Evolutionary conservation across 2,888 invertebrate genomes (phyloP), one percentile per base, ranked within the genome.

Genomic region (Drosophila incognita): DNA sequence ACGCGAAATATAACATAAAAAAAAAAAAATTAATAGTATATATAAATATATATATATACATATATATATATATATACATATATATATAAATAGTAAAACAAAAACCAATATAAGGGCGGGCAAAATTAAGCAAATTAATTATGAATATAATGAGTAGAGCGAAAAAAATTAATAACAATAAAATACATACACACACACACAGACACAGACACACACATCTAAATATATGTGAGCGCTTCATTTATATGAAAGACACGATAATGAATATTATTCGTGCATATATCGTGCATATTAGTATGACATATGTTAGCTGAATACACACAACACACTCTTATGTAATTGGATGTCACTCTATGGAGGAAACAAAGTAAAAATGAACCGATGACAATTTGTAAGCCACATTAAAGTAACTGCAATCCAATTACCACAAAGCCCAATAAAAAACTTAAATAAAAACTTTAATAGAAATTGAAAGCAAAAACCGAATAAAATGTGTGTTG

Each of bases 31-130:
- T 70, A 86, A 65, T 73, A 72, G 59, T 79, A 46, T 83, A 83
- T 85, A 83, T 77, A 73, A 53, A 65, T 53, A 64, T 67, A 69
- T 58, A 78, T 58, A 78, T 74, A 74, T 54, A 78, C 53, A 78
- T 74, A 74, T 48, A 74, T 72, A 77, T 68, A 82, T 81, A 83
- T 79, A 75, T 63, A 60, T 35, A 70, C 62, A 68, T 66, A 68
- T 79, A 75, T 63, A 60, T 35, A 70, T 59, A 68, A 63, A 68
- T 80, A 83, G 86, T 88, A 69, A 81, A 77, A 53, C 63, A 78
- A 64, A 78, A 82, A 79, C 67, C 71, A 76, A 83, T 88, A 89
- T 88, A 88, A 87, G 87, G 87, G 87, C 87, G 87, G 87, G 87
- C 74, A 89, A 81, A 81, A 75, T 81, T 84, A 89, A 89, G 86